Conservation (phyloP, 2,113 vertebrate species). For the Hystrix brachyura region DNA sequence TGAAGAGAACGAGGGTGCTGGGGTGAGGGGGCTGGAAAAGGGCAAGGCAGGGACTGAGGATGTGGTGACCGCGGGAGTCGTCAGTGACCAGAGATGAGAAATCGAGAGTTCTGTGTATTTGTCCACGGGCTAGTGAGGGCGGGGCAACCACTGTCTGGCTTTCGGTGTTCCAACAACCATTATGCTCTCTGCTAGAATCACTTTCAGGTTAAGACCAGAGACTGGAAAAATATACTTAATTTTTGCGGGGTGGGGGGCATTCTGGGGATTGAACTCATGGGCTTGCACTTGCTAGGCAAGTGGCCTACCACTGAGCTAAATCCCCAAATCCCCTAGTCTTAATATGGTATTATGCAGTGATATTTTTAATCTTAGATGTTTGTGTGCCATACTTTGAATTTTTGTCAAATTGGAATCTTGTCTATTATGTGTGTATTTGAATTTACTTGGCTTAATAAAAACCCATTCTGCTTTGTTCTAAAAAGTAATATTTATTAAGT, state of each 20-base stretch:
- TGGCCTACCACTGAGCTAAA: too few species aligned
- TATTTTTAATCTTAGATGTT: neutral
- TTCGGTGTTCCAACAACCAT: neutral
- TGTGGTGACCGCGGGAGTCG: rapidly evolving
- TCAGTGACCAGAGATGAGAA: neutral
- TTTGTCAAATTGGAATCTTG: neutral
- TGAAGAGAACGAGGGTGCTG: neutral
- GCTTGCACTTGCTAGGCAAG: too few species aligned
- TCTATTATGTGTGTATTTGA: neutral
- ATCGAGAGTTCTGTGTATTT: neutral
- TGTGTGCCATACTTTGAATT: neutral
- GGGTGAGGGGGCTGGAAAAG: rapidly evolving
- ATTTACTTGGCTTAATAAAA: neutral
- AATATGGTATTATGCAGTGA: too few species aligned
- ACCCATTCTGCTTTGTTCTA: neutral
- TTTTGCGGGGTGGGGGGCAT: too few species aligned
- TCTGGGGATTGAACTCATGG: too few species aligned
- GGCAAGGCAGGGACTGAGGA: neutral
- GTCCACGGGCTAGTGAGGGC: neutral
- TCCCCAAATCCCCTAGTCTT: too few species aligned
- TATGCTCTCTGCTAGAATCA: neutral
- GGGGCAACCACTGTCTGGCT: neutral
- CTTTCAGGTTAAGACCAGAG: neutral
- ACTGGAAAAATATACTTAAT: neutral
- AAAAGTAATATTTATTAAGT: neutral